Percentiles rank a stretch among this genome's conserved stretches.
These are phyloP conservation scores for Micronisus gabar DNA, from an alignment of 2,113 vertebrate species.

Conservation along the genomic window DNA sequence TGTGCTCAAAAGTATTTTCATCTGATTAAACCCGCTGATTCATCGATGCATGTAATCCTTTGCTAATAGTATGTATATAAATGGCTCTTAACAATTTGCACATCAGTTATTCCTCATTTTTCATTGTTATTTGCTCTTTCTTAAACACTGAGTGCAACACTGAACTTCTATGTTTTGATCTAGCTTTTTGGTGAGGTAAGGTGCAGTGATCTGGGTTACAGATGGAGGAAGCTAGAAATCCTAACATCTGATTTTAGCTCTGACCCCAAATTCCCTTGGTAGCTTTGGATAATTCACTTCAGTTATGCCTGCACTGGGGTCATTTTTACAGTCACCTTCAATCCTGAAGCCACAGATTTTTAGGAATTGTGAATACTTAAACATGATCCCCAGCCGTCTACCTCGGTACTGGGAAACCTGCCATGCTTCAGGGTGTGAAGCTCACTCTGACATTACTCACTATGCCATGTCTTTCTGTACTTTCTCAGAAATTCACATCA, in stretches of 20 bases:
- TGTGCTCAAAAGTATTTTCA: constrained; percentile 58
- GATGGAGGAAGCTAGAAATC: background rate
- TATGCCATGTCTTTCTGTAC: background rate
- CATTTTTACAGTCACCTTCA: background rate
- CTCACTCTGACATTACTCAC: background rate
- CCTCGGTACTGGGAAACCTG: background rate
- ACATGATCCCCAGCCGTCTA: background rate
- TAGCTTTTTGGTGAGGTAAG: background rate
- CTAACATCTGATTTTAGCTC: background rate
- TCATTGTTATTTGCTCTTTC: constrained; percentile 30
- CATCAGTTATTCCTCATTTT: constrained; percentile 1
- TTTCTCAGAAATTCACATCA: background rate
- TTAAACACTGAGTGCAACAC: background rate
- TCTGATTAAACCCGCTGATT: constrained; percentile 57
- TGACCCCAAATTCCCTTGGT: background rate
- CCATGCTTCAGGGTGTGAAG: background rate
- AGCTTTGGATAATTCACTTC: background rate
- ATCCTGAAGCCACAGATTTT: background rate
- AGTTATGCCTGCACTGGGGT: background rate
- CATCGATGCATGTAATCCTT: constrained; percentile 45
- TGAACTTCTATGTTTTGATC: background rate
- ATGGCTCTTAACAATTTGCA: constrained; percentile 36
- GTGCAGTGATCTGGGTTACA: background rate
- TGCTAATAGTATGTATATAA: constrained; percentile 48
- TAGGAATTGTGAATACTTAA: background rate